These are phyloP conservation scores for Rhombomys opimus DNA, from an alignment of 2,113 vertebrate genomes.

Conservation along the genomic window DNA sequence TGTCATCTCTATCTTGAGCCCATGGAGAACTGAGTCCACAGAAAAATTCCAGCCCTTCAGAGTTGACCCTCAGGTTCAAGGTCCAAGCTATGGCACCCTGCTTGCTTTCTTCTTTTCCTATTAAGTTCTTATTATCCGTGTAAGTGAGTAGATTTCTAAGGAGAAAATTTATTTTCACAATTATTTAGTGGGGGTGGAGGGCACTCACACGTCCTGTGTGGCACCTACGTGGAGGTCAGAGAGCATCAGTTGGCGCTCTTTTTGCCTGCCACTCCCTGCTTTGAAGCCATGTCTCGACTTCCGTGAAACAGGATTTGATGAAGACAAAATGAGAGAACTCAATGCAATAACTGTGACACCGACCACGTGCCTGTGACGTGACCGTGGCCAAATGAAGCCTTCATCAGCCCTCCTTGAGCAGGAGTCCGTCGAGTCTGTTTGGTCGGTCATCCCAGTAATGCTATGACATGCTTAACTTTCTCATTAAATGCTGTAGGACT, in stretches of 20 bases:
- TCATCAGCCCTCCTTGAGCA: too few relatives aligned
- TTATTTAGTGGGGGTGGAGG: not conserved
- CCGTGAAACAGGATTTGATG: not conserved
- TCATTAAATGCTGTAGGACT: not conserved
- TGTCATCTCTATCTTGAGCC: not conserved
- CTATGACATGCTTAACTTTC: not conserved
- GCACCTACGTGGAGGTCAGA: not conserved
- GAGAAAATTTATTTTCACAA: too few relatives aligned
- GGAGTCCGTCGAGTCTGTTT: fast-evolving
- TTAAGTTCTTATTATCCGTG: not conserved
- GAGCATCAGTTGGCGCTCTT: not conserved
- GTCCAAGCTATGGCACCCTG: fast-evolving
- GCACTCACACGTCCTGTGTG: fast-evolving
- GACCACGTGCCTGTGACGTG: too few relatives aligned
- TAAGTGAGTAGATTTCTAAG: not conserved
- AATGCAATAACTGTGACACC: fast-evolving
- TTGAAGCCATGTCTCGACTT: not conserved
- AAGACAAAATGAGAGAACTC: not conserved
- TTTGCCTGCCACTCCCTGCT: fast-evolving
- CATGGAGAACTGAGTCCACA: not conserved
- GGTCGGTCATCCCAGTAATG: not conserved
- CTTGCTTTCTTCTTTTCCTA: too few relatives aligned
- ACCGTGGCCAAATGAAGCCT: fast-evolving
- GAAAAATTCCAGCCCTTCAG: not conserved
- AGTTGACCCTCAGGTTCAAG: not conserved